phyloP scores from a whole-genome alignment of 1,140 invertebrate genomes.

The Calosoma granatense region DNA sequence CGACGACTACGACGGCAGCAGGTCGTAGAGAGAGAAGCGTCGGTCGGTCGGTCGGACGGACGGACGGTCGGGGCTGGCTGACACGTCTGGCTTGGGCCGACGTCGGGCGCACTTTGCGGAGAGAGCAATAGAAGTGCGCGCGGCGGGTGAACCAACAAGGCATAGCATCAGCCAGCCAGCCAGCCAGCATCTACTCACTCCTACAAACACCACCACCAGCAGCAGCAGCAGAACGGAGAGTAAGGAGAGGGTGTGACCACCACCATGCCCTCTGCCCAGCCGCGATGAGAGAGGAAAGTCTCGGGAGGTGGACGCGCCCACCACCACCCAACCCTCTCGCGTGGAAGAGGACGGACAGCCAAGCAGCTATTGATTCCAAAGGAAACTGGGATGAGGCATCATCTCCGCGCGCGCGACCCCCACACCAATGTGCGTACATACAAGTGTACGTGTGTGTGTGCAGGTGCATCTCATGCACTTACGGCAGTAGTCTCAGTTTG shows the following conservation, averaged over 20 bases:
- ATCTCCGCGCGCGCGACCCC: no score
- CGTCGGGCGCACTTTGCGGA: constrained; percentile 25
- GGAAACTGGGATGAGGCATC: no score
- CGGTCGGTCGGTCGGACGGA: no score
- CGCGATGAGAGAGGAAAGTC: background rate
- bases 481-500: no score
- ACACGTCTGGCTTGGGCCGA: constrained; percentile 27
- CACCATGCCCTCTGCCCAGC: no score
- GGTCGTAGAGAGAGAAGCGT: background rate
- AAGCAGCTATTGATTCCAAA: background rate
- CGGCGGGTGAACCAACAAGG: constrained; percentile 26
- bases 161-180: constrained; percentile 23
- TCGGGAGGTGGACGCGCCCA: background rate
- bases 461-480: no score
- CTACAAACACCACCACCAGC: background rate
- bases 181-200: constrained; percentile 4
- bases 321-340: background rate
- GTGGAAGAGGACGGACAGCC: no score
- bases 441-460: no score
- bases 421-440: no score
- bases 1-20: background rate
- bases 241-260: background rate
- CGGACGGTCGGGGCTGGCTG: background rate
- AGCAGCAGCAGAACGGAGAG: background rate
- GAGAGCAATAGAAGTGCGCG: constrained; percentile 21